Conservation (phyloP, 2,797 vertebrate species). For the Poecilia gillii region DNA sequence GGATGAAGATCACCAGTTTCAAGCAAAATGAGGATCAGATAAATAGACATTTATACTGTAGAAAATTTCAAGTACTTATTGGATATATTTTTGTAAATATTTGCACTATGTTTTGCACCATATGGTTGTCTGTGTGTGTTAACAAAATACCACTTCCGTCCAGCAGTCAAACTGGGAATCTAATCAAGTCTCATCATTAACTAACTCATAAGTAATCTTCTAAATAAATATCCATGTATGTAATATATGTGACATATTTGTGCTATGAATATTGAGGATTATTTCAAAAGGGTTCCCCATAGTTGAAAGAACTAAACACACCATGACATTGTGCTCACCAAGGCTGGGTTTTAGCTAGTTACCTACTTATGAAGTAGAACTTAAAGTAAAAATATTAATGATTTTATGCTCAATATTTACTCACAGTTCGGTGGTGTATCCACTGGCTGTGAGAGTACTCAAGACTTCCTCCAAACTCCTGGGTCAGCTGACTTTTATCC, state of each 20-base stretch:
- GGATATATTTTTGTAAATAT: too few species aligned
- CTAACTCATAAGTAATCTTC: too few species aligned
- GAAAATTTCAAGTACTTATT: too few species aligned
- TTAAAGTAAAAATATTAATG: neutral
- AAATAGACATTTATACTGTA: too few species aligned
- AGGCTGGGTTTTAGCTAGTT: neutral
- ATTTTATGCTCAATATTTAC: slow-evolving; percentile 44
- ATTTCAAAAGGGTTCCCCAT: neutral
- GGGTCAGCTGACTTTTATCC: slow-evolving; percentile 91
- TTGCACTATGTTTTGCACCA: too few species aligned
- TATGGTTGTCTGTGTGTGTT: too few species aligned
- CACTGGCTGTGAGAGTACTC: slow-evolving; percentile 93
- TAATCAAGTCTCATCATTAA: too few species aligned
- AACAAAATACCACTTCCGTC: too few species aligned
- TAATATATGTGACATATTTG: neutral
- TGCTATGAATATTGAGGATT: neutral
- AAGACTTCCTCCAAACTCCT: slow-evolving; percentile 89
- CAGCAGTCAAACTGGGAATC: too few species aligned
- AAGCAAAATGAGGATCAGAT: too few species aligned
- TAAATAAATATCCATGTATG: too few species aligned
- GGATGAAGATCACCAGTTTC: too few species aligned
- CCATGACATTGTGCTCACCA: neutral
- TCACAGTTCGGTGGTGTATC: slow-evolving; percentile 94
- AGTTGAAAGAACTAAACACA: neutral
- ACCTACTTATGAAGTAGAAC: neutral